Evolutionary conservation across 2,113 vertebrate species (phyloP).

Genomic region (Centropristis striata): DNA sequence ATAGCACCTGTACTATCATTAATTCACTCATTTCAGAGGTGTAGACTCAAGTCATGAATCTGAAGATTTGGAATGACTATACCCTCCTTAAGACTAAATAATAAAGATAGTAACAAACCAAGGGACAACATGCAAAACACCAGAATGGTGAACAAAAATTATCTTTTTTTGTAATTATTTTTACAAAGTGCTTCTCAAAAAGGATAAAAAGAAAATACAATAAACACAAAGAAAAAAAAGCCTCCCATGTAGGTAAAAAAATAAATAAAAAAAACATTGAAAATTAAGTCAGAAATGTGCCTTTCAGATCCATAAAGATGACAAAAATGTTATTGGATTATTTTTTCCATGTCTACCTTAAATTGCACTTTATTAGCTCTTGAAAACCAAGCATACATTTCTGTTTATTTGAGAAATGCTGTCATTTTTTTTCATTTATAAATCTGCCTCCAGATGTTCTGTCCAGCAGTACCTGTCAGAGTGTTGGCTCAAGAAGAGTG

Average conservation of each 20-base stretch:
- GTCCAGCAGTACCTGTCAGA: conserved; percentile 24
- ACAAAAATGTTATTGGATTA: not conserved
- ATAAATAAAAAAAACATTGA: not conserved
- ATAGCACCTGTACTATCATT: not conserved
- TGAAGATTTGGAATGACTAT: not conserved
- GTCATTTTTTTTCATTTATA: conserved; percentile 25
- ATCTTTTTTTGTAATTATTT: not conserved
- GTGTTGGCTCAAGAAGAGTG: not conserved
- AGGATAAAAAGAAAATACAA: not conserved
- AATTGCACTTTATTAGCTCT: too few species aligned
- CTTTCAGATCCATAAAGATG: not conserved
- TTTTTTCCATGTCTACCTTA: not conserved
- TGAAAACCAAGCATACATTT: not conserved
- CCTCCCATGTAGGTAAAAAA: not conserved
- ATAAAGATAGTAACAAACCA: too few species aligned
- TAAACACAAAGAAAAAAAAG: not conserved
- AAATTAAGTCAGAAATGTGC: not conserved
- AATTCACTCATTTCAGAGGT: not conserved
- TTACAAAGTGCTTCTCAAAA: not conserved
- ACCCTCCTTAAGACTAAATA: not conserved
- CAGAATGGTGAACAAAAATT: not conserved
- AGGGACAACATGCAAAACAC: too few species aligned
- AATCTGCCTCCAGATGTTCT: conserved; percentile 33
- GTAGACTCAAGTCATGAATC: not conserved
- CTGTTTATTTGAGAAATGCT: not conserved